Conservation (phyloP, 64 coral and sea anemone species). For the Montipora cactus region DNA sequence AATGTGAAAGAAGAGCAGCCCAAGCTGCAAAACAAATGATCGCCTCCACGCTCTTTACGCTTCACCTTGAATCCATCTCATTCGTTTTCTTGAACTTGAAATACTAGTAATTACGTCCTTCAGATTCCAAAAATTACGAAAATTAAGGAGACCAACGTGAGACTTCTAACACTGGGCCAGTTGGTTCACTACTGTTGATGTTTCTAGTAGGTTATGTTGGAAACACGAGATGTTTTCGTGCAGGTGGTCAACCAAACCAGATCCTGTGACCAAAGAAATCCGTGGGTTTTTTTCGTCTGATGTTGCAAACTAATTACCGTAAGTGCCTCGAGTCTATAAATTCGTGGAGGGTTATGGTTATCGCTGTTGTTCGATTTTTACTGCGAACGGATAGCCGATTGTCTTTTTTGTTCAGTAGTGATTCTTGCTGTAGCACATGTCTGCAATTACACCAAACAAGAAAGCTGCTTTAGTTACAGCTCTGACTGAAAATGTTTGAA, state of each 20-base stretch:
- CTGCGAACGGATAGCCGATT: background rate
- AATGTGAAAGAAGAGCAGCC: background rate
- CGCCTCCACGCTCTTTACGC: no score
- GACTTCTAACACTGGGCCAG: background rate
- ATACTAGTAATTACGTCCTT: no score
- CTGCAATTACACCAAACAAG: background rate
- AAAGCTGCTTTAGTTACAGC: background rate
- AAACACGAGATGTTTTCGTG: background rate
- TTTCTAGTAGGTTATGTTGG: background rate
- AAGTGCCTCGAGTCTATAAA: no score
- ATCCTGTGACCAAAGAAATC: background rate
- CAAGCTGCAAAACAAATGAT: no score
- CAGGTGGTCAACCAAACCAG: slow-evolving; percentile 10
- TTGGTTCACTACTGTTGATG: background rate
- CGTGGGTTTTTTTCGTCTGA: background rate
- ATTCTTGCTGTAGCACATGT: background rate
- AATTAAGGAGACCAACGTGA: background rate
- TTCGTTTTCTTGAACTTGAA: no score
- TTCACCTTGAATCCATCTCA: no score
- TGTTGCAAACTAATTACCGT: background rate
- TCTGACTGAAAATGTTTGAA: background rate
- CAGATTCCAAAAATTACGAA: background rate
- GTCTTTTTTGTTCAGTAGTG: background rate
- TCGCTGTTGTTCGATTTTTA: no score
- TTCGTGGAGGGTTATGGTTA: no score